Percentiles rank a stretch among this genome's conserved stretches.
phyloP scores from a whole-genome alignment of 1,140 invertebrate genomes.

The Palaemon carinicauda region DNA sequence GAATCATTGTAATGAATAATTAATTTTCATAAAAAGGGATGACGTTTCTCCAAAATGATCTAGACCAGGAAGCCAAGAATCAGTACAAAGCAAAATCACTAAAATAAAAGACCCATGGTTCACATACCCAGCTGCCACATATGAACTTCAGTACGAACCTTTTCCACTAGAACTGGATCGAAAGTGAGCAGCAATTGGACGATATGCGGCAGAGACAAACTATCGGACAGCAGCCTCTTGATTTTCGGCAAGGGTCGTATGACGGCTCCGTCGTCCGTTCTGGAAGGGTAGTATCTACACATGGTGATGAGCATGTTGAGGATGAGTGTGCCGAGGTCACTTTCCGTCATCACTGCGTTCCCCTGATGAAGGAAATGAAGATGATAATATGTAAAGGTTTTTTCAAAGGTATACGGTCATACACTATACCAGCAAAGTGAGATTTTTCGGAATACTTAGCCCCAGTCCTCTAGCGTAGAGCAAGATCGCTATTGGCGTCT shows the following conservation, averaged over 20 bases:
- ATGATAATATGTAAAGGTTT: too few species aligned
- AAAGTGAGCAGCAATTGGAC: conserved; percentile 97
- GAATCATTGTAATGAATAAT: too few species aligned
- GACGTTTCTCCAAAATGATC: too few species aligned
- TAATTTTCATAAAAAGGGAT: too few species aligned
- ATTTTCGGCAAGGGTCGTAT: conserved; percentile 93
- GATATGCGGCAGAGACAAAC: conserved; percentile 89
- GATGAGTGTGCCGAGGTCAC: conserved; percentile 88
- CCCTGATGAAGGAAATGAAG: conserved; percentile 68
- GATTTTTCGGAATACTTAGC: too few species aligned
- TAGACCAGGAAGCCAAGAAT: too few species aligned
- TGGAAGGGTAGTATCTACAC: conserved; percentile 81
- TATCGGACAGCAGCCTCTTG: conserved; percentile 88
- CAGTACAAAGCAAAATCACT: too few species aligned
- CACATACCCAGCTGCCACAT: too few species aligned
- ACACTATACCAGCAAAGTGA: too few species aligned
- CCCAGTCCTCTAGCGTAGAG: neutral
- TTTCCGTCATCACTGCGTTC: conserved; percentile 88
- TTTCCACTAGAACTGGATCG: conserved; percentile 95
- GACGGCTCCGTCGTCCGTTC: conserved; percentile 79
- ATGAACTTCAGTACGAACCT: conserved; percentile 70
- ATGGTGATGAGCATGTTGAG: conserved; percentile 94
- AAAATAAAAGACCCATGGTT: too few species aligned
- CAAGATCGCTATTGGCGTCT: too few species aligned
- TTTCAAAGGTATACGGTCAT: too few species aligned